These are phyloP conservation scores for Gallinago jamesoni DNA, from an alignment of 2,113 vertebrate species.

Conservation along the genomic window DNA sequence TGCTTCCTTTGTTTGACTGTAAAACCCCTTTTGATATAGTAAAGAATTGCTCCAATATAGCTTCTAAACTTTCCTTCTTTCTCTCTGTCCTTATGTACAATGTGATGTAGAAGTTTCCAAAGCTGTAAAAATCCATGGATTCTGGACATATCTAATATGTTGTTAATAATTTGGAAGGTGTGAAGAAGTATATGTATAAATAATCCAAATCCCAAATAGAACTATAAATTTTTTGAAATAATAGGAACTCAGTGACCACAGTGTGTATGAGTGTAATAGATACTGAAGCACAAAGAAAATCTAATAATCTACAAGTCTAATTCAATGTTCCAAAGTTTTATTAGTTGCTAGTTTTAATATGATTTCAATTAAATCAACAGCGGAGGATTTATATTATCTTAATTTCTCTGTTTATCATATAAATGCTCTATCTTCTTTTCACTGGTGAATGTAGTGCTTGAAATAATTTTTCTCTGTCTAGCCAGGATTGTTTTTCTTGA, in stretches of 20 bases:
- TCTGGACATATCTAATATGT: not conserved
- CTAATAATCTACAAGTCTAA: not conserved
- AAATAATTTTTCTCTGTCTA: not conserved
- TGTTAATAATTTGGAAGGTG: not conserved
- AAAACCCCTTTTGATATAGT: not conserved
- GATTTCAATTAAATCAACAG: not conserved
- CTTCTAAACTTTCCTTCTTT: not conserved
- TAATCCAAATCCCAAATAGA: not conserved
- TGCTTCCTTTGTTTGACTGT: not conserved
- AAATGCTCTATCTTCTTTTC: not conserved
- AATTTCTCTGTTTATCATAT: not conserved
- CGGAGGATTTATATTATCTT: not conserved
- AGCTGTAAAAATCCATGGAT: not conserved
- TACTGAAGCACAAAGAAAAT: not conserved
- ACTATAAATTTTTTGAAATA: not conserved
- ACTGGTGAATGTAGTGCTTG: not conserved
- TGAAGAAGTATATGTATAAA: not conserved
- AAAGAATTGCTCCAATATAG: not conserved
- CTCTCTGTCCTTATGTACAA: not conserved
- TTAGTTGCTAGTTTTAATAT: conserved; percentile 4
- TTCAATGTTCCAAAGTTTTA: not conserved
- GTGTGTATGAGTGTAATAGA: not conserved
- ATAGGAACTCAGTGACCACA: not conserved
- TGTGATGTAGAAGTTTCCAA: not conserved
- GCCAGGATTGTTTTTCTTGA: not conserved